phyloP scores from a whole-genome alignment of 2,888 invertebrate species.

The Drymonia ruficornis region DNA sequence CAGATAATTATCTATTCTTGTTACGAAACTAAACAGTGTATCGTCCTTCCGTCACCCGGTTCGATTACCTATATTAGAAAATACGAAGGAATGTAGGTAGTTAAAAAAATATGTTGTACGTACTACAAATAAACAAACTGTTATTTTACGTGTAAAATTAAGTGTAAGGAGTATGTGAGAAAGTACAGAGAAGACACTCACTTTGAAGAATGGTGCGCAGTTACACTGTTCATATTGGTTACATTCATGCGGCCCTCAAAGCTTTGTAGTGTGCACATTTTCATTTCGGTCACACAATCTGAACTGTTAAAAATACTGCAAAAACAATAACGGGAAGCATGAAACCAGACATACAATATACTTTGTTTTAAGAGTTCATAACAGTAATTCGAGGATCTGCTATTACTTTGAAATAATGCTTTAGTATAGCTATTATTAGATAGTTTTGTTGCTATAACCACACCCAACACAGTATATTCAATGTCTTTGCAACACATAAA shows the following conservation, averaged over 20 bases:
- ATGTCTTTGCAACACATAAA: constrained; percentile 21
- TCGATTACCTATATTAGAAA: background rate
- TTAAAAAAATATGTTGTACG: background rate
- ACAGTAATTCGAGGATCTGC: background rate
- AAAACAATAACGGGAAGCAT: constrained; percentile 77
- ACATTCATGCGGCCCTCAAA: constrained; percentile 82
- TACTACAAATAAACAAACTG: background rate
- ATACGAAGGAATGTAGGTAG: background rate
- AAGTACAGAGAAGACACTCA: constrained; percentile 58
- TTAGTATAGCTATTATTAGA: background rate
- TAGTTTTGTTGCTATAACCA: background rate
- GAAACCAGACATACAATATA: constrained; percentile 46
- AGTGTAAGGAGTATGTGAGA: constrained; percentile 22
- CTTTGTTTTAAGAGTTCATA: background rate
- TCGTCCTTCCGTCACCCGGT: background rate
- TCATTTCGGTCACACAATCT: constrained; percentile 79
- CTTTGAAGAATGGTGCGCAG: constrained; percentile 75
- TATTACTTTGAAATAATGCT: background rate
- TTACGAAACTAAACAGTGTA: background rate
- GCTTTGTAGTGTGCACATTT: constrained; percentile 74
- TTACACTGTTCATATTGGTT: constrained; percentile 76
- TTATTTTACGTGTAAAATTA: constrained; percentile 5
- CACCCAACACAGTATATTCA: constrained; percentile 33
- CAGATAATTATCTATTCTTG: background rate
- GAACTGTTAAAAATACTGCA: constrained; percentile 84